These are phyloP conservation scores for Portevinia maculata DNA, from an alignment of 2,888 invertebrate genomes.

Conservation along the genomic window DNA sequence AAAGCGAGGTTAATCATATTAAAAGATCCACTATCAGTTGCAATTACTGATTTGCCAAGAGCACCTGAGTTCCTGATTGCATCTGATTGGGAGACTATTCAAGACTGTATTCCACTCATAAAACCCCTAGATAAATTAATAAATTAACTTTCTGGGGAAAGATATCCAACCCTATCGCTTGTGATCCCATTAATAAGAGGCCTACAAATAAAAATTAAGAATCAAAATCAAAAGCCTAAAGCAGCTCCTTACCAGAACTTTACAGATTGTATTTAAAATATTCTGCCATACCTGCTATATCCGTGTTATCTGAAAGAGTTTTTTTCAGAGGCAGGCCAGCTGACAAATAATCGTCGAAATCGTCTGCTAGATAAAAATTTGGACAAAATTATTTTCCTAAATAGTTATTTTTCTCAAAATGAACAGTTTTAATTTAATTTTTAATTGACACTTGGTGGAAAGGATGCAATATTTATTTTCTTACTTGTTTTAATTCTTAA, in stretches of 20 bases:
- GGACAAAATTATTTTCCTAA: too few relatives aligned
- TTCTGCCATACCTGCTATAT: constrained; percentile 12
- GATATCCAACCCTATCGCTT: constrained; percentile 19
- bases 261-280: constrained; percentile 7
- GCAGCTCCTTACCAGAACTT: constrained; percentile 4
- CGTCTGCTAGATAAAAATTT: too few relatives aligned
- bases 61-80: constrained; percentile 12
- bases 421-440: too few relatives aligned
- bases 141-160: constrained; percentile 31
- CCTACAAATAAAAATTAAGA: constrained; percentile 7
- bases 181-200: constrained; percentile 19
- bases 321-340: constrained; percentile 26
- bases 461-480: too few relatives aligned
- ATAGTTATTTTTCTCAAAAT: too few relatives aligned
- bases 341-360: constrained; percentile 11
- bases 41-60: constrained; percentile 20
- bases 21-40: constrained; percentile 36
- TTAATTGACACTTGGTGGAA: too few relatives aligned
- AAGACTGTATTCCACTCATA: constrained; percentile 27
- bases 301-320: constrained; percentile 17
- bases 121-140: constrained; percentile 11
- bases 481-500: too few relatives aligned
- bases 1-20: constrained; percentile 14
- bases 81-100: constrained; percentile 24
- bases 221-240: not conserved